These are phyloP conservation scores for Quiscalus mexicanus DNA, from an alignment of 2,113 vertebrate genomes.

Conservation along the genomic window DNA sequence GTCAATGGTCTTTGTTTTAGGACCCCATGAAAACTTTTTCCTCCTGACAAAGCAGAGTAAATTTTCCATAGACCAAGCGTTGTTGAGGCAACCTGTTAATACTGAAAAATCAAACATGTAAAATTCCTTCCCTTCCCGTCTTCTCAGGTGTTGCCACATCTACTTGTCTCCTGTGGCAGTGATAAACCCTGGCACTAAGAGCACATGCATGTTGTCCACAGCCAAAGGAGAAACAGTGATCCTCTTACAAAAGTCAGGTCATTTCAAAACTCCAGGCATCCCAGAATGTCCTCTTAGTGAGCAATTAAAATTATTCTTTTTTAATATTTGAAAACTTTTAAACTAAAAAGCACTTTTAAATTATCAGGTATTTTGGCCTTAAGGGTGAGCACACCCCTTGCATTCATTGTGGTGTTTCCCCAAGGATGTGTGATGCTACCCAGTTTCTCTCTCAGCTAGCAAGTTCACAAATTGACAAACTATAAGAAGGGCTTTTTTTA, in stretches of 20 bases:
- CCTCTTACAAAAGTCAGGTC: not conserved
- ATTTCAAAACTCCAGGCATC: not conserved
- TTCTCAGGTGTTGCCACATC: not conserved
- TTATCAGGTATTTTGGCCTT: not conserved
- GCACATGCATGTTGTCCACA: fast-evolving
- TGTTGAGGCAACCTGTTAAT: not conserved
- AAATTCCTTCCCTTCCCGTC: not conserved
- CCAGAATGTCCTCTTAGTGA: not conserved
- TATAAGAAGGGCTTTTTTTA: not conserved
- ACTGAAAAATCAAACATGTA: not conserved
- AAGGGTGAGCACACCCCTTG: not conserved
- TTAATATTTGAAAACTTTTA: not conserved
- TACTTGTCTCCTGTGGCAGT: not conserved
- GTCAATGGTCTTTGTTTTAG: not conserved
- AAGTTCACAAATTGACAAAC: slow-evolving; percentile 11
- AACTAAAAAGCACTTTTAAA: not conserved
- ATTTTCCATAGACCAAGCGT: not conserved
- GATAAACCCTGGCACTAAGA: not conserved
- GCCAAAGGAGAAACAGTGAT: fast-evolving
- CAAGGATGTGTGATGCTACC: not conserved
- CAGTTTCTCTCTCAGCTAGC: not conserved
- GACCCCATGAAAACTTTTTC: not conserved
- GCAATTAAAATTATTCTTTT: not conserved
- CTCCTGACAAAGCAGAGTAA: not conserved
- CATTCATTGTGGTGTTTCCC: not conserved